Percentiles rank a stretch among this genome's conserved stretches.
These are phyloP conservation scores for Prunella strophiata DNA, from an alignment of 2,797 vertebrate species.

Conservation along the genomic window DNA sequence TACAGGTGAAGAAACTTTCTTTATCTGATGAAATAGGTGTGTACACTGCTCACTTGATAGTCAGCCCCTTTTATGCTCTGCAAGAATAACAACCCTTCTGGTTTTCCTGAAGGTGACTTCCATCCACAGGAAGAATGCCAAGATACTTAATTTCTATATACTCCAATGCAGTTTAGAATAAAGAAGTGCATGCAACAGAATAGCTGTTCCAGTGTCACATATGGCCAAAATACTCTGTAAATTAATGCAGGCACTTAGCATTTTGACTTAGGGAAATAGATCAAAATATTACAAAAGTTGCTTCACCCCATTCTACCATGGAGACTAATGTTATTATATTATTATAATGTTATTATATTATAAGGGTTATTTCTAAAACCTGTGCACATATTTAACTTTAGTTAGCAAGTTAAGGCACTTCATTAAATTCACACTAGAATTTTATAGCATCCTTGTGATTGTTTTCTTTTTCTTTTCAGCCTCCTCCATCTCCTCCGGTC, in stretches of 20 bases:
- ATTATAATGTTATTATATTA: too few relatives aligned
- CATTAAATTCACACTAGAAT: slow-evolving; percentile 22
- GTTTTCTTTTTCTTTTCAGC: slow-evolving; percentile 8
- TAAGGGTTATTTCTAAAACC: slow-evolving; percentile 38
- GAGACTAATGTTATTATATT: slow-evolving; percentile 10
- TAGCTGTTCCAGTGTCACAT: not conserved
- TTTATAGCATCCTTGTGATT: not conserved
- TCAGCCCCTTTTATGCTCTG: slow-evolving; percentile 20
- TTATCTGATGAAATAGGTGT: not conserved
- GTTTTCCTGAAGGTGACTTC: slow-evolving; percentile 52
- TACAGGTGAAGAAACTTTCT: not conserved
- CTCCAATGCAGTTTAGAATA: not conserved
- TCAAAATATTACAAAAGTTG: slow-evolving; percentile 27
- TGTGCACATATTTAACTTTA: slow-evolving; percentile 50
- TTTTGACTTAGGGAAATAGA: slow-evolving; percentile 58
- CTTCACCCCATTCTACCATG: not conserved
- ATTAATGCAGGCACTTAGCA: slow-evolving; percentile 29
- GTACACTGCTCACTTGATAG: not conserved
- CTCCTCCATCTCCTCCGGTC: not conserved
- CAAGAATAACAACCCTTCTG: not conserved
- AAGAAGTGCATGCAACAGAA: not conserved
- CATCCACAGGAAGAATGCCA: not conserved
- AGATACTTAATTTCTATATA: slow-evolving; percentile 45
- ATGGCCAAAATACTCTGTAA: slow-evolving; percentile 35
- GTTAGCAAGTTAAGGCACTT: slow-evolving; percentile 18